Evolutionary conservation across 2,797 vertebrate species (phyloP).

Genomic region (Benthosema pterotum): DNA sequence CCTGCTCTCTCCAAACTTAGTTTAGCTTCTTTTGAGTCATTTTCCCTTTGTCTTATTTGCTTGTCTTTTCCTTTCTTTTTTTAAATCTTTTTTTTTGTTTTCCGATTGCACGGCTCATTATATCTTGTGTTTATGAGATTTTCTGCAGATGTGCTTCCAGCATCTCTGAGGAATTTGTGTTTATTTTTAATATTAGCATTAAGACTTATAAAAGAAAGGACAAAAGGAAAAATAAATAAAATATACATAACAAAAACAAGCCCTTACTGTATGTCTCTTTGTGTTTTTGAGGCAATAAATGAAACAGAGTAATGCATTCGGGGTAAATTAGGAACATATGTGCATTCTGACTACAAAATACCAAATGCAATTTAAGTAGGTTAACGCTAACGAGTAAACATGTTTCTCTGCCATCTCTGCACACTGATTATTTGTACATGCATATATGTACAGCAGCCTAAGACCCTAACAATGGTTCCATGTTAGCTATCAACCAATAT

Average conservation of each 20-base stretch:
- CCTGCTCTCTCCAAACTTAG: no score
- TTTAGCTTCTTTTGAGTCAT: slow-evolving; percentile 29
- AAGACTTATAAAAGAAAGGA: slow-evolving; percentile 45
- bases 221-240: slow-evolving; percentile 29
- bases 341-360: slow-evolving; percentile 51
- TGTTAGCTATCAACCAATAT: no score
- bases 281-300: slow-evolving; percentile 52
- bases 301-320: slow-evolving; percentile 40
- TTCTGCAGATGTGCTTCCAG: slow-evolving; percentile 59
- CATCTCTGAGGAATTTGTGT: slow-evolving; percentile 61
- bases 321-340: slow-evolving; percentile 58
- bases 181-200: slow-evolving; percentile 69
- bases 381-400: slow-evolving; percentile 65
- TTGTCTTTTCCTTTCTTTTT: slow-evolving; percentile 49
- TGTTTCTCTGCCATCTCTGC: slow-evolving; percentile 13
- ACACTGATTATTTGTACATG: no score
- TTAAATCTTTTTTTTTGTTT: slow-evolving; percentile 45
- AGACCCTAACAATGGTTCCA: no score
- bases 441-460: no score
- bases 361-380: slow-evolving; percentile 64
- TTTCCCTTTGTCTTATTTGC: not conserved
- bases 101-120: slow-evolving; percentile 68
- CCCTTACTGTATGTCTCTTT: slow-evolving; percentile 41
- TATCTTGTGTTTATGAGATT: slow-evolving; percentile 40
- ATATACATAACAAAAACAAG: slow-evolving; percentile 26